phyloP scores from a whole-genome alignment of 1,140 invertebrate genomes.

The Apis laboriosa region DNA sequence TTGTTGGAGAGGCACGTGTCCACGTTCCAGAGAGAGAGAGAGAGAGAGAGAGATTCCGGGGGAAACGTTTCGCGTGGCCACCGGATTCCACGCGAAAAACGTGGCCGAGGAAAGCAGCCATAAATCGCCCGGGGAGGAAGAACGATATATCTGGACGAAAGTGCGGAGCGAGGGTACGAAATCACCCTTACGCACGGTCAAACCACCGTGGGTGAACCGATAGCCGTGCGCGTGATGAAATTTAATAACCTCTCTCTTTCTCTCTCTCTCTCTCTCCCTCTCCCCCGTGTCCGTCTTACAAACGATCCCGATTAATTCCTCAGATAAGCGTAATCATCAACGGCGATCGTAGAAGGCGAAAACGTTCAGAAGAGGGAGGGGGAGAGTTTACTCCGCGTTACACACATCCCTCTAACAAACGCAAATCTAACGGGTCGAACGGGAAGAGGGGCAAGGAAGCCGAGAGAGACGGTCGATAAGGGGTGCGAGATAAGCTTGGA shows the following conservation, averaged over 20 bases:
- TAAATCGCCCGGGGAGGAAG: background rate
- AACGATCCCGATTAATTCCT: slow-evolving; percentile 46
- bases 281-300: slow-evolving; percentile 15
- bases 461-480: slow-evolving; percentile 3
- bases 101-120: background rate
- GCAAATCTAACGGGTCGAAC: slow-evolving; percentile 51
- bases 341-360: slow-evolving; percentile 38
- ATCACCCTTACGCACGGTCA: slow-evolving; percentile 1
- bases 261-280: background rate
- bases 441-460: background rate
- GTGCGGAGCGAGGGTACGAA: background rate
- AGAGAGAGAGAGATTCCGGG: no score
- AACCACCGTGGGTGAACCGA: background rate
- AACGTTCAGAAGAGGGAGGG: background rate
- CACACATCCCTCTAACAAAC: slow-evolving; percentile 1
- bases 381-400: slow-evolving; percentile 11
- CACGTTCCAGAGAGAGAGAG: background rate
- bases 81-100: background rate
- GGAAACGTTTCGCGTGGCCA: background rate
- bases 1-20: no score
- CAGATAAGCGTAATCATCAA: slow-evolving; percentile 53
- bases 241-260: slow-evolving; percentile 47
- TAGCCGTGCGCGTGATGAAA: slow-evolving; percentile 38
- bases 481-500: slow-evolving; percentile 13
- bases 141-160: slow-evolving; percentile 13